These are phyloP conservation scores for Shargacucullia verbasci DNA, from an alignment of 2,888 invertebrate genomes.

Conservation along the genomic window DNA sequence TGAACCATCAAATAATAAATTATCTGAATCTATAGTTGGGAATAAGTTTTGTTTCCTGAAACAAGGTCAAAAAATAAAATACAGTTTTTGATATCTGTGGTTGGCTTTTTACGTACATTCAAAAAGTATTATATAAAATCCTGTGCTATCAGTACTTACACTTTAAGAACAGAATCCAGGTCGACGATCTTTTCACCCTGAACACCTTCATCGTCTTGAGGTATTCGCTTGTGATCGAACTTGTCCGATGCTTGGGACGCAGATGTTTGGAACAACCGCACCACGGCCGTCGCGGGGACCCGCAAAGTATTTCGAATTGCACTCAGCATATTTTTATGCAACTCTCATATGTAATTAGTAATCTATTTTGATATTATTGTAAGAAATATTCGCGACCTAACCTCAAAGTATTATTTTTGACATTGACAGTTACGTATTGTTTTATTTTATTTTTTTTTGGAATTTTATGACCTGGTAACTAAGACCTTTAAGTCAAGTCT, in stretches of 20 bases:
- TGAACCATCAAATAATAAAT: constrained; percentile 92
- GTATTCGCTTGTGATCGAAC: constrained; percentile 83
- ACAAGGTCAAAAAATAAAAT: constrained; percentile 41
- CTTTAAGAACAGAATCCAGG: constrained; percentile 90
- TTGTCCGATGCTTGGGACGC: constrained; percentile 71
- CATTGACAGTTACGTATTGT: too few species aligned
- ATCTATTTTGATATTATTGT: too few species aligned
- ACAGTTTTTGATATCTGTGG: too few species aligned
- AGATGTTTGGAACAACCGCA: constrained; percentile 75
- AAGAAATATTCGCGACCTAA: constrained; percentile 33
- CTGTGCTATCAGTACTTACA: too few species aligned
- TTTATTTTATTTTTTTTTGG: too few species aligned
- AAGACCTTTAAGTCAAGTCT: too few species aligned
- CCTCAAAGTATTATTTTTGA: constrained; percentile 29
- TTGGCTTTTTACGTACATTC: too few species aligned
- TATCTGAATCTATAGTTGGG: constrained; percentile 92
- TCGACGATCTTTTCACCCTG: constrained; percentile 92
- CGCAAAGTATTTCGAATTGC: constrained; percentile 70
- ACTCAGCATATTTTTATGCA: constrained; percentile 69
- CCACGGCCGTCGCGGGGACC: constrained; percentile 62
- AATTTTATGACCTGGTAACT: too few species aligned
- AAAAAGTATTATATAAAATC: too few species aligned
- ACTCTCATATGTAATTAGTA: constrained; percentile 2
- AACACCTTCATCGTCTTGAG: constrained; percentile 92
- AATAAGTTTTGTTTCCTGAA: constrained; percentile 92